A percentile compares a stretch with the other conserved stretches of the same genome.
Evolutionary conservation across 2,888 invertebrate genomes (phyloP).

Genomic region (Lasioglossum pauxillum): DNA sequence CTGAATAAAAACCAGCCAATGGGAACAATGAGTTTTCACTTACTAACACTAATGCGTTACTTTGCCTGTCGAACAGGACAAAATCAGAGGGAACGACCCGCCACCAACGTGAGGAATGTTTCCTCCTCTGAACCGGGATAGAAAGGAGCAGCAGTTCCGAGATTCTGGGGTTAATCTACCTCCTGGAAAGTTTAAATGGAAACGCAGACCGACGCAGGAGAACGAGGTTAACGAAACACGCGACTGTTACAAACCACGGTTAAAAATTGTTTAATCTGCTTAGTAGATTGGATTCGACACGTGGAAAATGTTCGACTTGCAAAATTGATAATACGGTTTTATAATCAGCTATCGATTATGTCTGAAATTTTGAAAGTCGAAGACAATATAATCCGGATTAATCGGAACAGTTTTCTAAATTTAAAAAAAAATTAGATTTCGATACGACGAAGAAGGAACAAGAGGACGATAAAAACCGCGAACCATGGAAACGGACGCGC

Average conservation of each 20-base stretch:
- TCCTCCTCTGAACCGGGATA: conserved; percentile 12
- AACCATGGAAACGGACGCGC: background rate
- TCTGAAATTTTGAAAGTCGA: too few species aligned
- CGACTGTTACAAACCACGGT: conserved; percentile 51
- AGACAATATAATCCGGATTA: too few species aligned
- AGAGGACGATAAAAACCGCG: background rate
- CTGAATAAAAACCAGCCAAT: background rate
- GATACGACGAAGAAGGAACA: background rate
- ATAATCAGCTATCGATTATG: too few species aligned
- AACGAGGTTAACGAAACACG: conserved; percentile 72
- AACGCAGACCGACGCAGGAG: conserved; percentile 62
- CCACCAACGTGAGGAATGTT: conserved; percentile 54
- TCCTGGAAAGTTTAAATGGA: conserved; percentile 78
- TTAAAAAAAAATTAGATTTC: background rate
- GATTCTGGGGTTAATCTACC: conserved; percentile 74
- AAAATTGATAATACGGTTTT: too few species aligned
- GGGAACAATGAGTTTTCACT: background rate
- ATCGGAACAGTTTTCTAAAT: background rate
- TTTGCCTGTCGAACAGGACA: background rate
- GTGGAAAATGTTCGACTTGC: conserved; percentile 58
- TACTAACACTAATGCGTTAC: background rate
- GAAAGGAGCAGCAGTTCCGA: conserved; percentile 22
- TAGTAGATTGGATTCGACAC: conserved; percentile 72
- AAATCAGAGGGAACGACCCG: conserved; percentile 22
- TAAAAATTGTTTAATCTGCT: conserved; percentile 78